Base-by-base conservation (phyloP, 2,888 invertebrate species). In the Anticlea derivata region DNA sequence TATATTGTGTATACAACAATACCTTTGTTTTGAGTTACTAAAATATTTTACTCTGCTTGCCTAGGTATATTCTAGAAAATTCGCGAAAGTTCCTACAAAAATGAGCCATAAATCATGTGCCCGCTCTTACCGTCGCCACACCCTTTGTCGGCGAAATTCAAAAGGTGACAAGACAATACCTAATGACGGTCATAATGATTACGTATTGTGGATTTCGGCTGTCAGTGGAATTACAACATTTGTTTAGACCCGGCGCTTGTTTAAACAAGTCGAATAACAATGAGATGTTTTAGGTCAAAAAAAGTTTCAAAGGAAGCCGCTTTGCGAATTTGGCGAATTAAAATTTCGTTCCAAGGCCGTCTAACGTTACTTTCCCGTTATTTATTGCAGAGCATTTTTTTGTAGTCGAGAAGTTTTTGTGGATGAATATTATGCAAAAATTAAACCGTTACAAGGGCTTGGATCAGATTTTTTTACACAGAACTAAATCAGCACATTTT, bases 111-210 rank as follows among this genome's bases (percentile, higher is more conserved):
- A 41, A 38, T 31, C 33, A 43, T 17, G 7, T 29, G 0, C 17
- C 30, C 70, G 67, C 71, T 59, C 5, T 17, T 41, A 68, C 66
- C 46, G 24, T 66, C 63, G 79, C 83, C 70, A 56, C 30, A 59
- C 65, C 52, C 46, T 51, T 55, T 63, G 78, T 73, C 86, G 87
- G 86, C 73, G 61, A 70, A 73, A 70, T 70, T 79, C 73, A 76
- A 83, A 85, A 78, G 75, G 73, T 73, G 78, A 79, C 78, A 80
- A 83, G 81, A 86, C 88, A 85, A 86, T 83, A 75, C 75, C 70
- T 82, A 83, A 85, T 75, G 81, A 80, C 76, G 66, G 70, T 66
- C 69, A 77, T 85, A 86, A 86, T 85, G 78, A 87, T 78, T 76
- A 71, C 68, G 75, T 75, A 83, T 85, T 86, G 85, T 84, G 69